These are phyloP conservation scores for Drosophila biarmipes DNA, from an alignment of 1,140 invertebrate species.

Conservation along the genomic window DNA sequence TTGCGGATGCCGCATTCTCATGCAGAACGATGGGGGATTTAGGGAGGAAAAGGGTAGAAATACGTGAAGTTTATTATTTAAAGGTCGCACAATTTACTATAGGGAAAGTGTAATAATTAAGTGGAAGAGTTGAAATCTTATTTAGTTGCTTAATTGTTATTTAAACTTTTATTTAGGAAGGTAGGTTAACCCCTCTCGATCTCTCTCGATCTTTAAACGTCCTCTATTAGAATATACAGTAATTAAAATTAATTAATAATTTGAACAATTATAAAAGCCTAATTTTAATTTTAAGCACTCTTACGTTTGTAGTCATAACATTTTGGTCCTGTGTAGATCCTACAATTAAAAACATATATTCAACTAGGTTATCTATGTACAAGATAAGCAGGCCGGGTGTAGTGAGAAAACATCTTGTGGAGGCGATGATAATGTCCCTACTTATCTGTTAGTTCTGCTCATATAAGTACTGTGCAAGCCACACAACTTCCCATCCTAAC, in stretches of 20 bases:
- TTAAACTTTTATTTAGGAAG: too few relatives aligned
- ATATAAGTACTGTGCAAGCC: conserved; percentile 12
- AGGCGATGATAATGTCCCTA: not conserved
- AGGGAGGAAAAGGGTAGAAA: not conserved
- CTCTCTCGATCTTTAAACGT: too few relatives aligned
- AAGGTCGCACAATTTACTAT: not conserved
- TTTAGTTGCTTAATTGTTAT: not conserved
- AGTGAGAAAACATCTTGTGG: not conserved
- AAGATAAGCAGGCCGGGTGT: not conserved
- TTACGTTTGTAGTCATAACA: too few relatives aligned
- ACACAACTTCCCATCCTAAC: conserved; percentile 3
- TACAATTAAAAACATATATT: not conserved
- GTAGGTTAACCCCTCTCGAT: too few relatives aligned
- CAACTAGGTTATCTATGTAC: not conserved
- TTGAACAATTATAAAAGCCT: too few relatives aligned
- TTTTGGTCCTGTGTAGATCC: too few relatives aligned
- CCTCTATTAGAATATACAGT: too few relatives aligned
- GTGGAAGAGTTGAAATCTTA: not conserved
- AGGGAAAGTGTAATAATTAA: too few relatives aligned
- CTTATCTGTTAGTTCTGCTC: conserved; percentile 2
- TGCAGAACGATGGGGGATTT: not conserved
- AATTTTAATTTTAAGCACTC: too few relatives aligned
- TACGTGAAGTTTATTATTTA: not conserved
- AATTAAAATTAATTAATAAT: too few relatives aligned
- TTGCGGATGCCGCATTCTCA: conserved; percentile 2